Evolutionary conservation across 2,797 vertebrate genomes (phyloP), one percentile per base, ranked within the genome.

Genomic region (Periophthalmus magnuspinnatus): DNA sequence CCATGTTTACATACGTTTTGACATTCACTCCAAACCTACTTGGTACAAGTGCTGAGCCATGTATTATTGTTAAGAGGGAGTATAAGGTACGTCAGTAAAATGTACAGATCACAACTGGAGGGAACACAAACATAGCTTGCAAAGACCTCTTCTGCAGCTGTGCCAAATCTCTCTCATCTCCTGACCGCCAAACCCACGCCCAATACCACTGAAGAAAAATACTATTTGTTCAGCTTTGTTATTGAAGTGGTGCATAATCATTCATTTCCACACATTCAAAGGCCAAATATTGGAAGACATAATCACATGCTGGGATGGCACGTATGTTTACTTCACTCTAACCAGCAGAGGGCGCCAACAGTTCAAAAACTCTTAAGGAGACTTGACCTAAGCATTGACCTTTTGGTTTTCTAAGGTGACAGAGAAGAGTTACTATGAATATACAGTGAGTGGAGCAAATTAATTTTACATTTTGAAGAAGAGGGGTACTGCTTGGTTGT

Each of bases 291-390:
- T 24, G 7, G 63, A 47, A 64, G 22, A 48, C 36, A 28, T 22
- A 14, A 22, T 41, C 13, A 24, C 13, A 24, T 22, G 9, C 21
- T n/a, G 8, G 19, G 16, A 55, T 50, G n/a, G 14, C 6, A 13
- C 19, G 1, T 21, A 52, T n/a, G 13, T 38, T 5, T 58, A 36
- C 6, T 16, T 4, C 13, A 67, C 0, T 68, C 5, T 2, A 2
- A 24, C 81, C 89, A 90, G 80, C 74, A 88, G 89, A 76, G 67
- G 80, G 85, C 0, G 77, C 77, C 87, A 71, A 57, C 48, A 72
- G 32, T 54, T 68, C 36, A 75, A 13, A n/a, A 60, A 3, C 11
- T 16, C 13, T 8, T 22, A 7, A 2, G 2, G 41, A 48, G 62
- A 10, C 62, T 9, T 45, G 22, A 45, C 36, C 14, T 48, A 14